Percentiles rank a stretch among this genome's conserved stretches.
These are phyloP conservation scores for Slavum lentiscoides DNA, from an alignment of 2,888 invertebrate genomes.

Conservation along the genomic window DNA sequence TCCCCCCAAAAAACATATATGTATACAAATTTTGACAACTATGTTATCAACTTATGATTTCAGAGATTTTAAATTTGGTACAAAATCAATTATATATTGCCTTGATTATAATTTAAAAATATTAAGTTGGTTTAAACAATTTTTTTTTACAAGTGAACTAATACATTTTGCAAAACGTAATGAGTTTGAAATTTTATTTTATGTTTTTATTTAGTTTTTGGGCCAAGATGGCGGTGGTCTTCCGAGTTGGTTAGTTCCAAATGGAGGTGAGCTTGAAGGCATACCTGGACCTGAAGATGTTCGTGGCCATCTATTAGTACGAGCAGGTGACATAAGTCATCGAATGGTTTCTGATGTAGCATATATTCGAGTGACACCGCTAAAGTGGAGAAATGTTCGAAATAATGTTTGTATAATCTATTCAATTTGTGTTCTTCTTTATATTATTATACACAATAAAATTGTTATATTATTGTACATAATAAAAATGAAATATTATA, in stretches of 20 bases:
- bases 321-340: slow-evolving; percentile 45
- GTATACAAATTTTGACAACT: no score
- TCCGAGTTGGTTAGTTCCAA: slow-evolving; percentile 48
- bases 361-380: slow-evolving; percentile 37
- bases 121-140: no score
- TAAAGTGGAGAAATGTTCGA: slow-evolving; percentile 51
- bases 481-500: slow-evolving; percentile 56
- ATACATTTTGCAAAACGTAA: no score
- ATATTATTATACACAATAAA: neutral
- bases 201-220: slow-evolving; percentile 30
- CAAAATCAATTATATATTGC: no score
- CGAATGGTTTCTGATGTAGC: slow-evolving; percentile 40
- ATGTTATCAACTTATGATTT: neutral
- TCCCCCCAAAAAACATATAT: no score
- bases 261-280: slow-evolving; percentile 35
- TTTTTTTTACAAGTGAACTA: neutral
- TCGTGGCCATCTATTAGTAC: slow-evolving; percentile 41
- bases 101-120: no score
- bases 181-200: neutral
- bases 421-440: neutral
- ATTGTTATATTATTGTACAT: neutral
- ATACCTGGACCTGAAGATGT: slow-evolving; percentile 51
- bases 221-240: slow-evolving; percentile 52
- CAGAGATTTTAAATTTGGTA: neutral
- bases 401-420: slow-evolving; percentile 38